These are phyloP conservation scores for Noctuana brunneofusca DNA, from an alignment of 2,888 invertebrate genomes.

Conservation along the genomic window DNA sequence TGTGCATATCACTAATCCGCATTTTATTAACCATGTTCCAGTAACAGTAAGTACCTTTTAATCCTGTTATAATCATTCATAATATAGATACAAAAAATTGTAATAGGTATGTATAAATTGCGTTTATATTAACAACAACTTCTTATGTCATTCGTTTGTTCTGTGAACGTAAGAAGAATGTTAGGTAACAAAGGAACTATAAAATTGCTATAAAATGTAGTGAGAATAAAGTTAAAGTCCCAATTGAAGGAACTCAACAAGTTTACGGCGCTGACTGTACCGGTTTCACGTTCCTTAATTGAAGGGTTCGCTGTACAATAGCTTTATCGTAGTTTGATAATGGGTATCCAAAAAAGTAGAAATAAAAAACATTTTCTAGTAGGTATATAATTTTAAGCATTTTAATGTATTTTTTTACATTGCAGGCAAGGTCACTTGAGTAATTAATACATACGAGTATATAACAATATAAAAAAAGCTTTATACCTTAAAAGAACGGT, in stretches of 20 bases:
- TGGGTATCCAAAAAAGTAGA: not conserved
- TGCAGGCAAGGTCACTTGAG: no score
- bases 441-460: no score
- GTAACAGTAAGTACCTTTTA: no score
- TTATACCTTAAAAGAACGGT: no score
- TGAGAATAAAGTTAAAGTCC: constrained; percentile 17
- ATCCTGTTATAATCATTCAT: no score
- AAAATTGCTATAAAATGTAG: constrained; percentile 23
- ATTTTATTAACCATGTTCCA: no score
- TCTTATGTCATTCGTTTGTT: not conserved
- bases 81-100: no score
- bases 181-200: constrained; percentile 15
- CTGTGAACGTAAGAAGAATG: constrained; percentile 8
- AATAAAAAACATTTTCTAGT: not conserved
- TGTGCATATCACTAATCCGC: no score
- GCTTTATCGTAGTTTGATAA: not conserved
- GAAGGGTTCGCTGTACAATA: constrained; percentile 1
- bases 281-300: constrained; percentile 3
- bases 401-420: no score
- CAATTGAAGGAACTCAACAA: constrained; percentile 26
- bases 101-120: not conserved
- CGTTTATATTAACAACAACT: not conserved
- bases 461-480: no score
- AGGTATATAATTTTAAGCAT: not conserved
- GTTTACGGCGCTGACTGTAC: constrained; percentile 25